A percentile compares a stretch with the other conserved stretches of the same genome.
Evolutionary conservation across 2,888 invertebrate species (phyloP).

Genomic region (Anoncus sp.): DNA sequence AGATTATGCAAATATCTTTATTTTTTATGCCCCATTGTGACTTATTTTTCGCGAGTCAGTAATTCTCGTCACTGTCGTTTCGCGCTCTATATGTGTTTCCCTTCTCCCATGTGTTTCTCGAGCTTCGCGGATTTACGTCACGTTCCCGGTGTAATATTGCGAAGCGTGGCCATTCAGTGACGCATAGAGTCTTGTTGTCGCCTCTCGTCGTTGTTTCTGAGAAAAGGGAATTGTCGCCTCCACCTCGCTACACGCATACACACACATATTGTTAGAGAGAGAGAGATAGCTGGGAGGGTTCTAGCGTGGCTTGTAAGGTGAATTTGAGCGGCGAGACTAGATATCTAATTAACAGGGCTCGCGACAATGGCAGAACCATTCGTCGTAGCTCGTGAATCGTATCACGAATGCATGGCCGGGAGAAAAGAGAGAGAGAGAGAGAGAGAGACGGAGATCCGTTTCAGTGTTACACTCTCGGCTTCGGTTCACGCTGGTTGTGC

Average conservation of each 20-base stretch:
- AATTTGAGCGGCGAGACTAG: constrained; percentile 80
- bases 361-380: constrained; percentile 81
- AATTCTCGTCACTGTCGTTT: constrained; percentile 8
- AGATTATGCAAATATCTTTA: too few species aligned
- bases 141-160: constrained; percentile 75
- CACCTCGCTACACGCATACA: constrained; percentile 23
- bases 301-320: constrained; percentile 75
- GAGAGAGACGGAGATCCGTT: constrained; percentile 11
- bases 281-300: constrained; percentile 34
- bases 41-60: not conserved
- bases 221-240: constrained; percentile 55
- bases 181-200: constrained; percentile 46
- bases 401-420: constrained; percentile 65
- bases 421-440: constrained; percentile 6
- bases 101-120: constrained; percentile 1
- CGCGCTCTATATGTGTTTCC: not conserved
- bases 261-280: constrained; percentile 36
- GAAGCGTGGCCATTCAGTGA: constrained; percentile 69
- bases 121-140: constrained; percentile 74
- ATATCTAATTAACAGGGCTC: constrained; percentile 82
- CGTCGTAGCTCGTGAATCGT: constrained; percentile 80
- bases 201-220: constrained; percentile 66
- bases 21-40: too few species aligned
- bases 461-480: constrained; percentile 40
- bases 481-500: constrained; percentile 24